These are phyloP conservation scores for Drosophila tanythrix DNA, from an alignment of 2,888 invertebrate genomes.

Conservation along the genomic window DNA sequence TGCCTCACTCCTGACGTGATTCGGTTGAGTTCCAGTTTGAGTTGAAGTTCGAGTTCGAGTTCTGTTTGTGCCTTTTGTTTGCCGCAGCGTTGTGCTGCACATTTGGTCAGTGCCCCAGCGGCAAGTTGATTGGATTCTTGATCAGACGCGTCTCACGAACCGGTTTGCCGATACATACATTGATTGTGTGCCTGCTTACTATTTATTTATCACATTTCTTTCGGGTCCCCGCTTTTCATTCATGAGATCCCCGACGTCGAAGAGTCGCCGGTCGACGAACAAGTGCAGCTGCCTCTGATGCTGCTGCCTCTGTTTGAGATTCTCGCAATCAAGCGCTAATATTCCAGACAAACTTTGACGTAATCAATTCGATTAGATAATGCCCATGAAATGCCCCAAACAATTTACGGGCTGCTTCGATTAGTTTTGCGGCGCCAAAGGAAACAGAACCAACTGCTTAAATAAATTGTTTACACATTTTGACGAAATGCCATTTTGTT, in stretches of 20 bases:
- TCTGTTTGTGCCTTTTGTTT: conserved; percentile 64
- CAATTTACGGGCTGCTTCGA: conserved; percentile 27
- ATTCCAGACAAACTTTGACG: conserved; percentile 71
- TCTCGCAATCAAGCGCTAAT: conserved; percentile 67
- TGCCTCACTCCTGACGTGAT: conserved; percentile 37
- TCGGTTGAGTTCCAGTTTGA: conserved; percentile 22
- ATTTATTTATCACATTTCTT: conserved; percentile 77
- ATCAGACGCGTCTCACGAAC: conserved; percentile 52
- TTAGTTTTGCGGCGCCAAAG: conserved; percentile 66
- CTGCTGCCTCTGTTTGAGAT: conserved; percentile 15
- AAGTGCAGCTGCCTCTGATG: conserved; percentile 60
- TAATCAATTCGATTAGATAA: conserved; percentile 80
- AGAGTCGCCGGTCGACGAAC: conserved; percentile 8
- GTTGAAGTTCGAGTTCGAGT: conserved; percentile 32
- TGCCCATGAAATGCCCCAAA: conserved; percentile 58
- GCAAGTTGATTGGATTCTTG: conserved; percentile 78
- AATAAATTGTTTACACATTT: background rate
- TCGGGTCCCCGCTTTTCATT: conserved; percentile 52
- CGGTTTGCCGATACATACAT: conserved; percentile 44
- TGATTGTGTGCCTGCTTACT: conserved; percentile 58
- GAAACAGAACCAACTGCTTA: background rate
- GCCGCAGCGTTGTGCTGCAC: conserved; percentile 40
- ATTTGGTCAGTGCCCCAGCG: conserved; percentile 68
- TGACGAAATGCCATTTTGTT: background rate
- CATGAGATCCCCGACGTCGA: conserved; percentile 43